phyloP scores from a whole-genome alignment of 2,888 invertebrate genomes.

The Hypsopygia costalis region DNA sequence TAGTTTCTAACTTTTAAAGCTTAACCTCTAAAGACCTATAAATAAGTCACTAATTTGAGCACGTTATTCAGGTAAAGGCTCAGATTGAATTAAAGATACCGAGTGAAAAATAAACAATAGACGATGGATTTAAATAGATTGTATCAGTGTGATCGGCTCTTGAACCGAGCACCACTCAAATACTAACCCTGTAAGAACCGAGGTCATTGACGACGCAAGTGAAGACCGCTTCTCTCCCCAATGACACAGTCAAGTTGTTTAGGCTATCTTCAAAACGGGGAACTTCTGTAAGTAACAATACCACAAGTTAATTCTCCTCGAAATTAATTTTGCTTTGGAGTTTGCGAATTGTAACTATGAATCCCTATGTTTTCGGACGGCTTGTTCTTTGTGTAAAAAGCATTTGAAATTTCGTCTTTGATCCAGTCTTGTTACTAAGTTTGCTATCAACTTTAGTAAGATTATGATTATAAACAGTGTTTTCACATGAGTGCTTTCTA shows the following conservation, averaged over 20 bases:
- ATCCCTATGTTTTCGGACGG: neutral
- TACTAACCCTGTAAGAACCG: constrained; percentile 87
- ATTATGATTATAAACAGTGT: no score
- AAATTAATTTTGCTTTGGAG: constrained; percentile 5
- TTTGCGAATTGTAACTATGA: constrained; percentile 2
- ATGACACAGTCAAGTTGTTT: constrained; percentile 90
- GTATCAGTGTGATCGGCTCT: neutral
- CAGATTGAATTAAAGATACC: constrained; percentile 20
- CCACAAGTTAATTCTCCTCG: constrained; percentile 25
- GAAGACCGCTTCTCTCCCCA: constrained; percentile 90
- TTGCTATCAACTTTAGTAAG: no score
- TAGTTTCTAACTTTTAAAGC: no score
- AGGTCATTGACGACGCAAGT: constrained; percentile 92
- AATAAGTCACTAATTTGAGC: neutral
- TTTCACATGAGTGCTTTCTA: no score
- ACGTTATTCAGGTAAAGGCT: constrained; percentile 19
- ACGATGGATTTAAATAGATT: no score
- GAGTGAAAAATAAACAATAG: neutral
- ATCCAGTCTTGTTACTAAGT: neutral
- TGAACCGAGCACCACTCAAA: constrained; percentile 8
- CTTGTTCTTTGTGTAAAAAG: neutral
- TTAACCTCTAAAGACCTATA: no score
- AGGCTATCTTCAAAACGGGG: constrained; percentile 90
- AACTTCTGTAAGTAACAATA: constrained; percentile 72
- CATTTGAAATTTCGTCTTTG: neutral